These are phyloP conservation scores for Hermaeophaga mercurialis DNA, from an alignment of 2,888 invertebrate species.

Conservation along the genomic window DNA sequence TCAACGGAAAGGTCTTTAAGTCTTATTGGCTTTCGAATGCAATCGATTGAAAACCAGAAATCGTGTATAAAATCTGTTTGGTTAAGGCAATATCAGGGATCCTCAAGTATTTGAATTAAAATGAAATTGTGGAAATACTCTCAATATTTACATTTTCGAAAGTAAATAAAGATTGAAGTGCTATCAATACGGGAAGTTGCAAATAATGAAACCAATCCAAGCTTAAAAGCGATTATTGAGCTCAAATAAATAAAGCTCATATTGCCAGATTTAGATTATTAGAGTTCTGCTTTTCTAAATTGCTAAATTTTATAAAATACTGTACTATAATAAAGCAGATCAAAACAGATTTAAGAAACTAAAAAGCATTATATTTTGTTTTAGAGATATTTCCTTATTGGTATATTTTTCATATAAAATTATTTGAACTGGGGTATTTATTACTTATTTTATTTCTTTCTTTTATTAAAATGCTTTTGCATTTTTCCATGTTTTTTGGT, in stretches of 20 bases:
- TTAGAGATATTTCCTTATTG: too few species aligned
- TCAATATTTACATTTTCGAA: conserved; percentile 7
- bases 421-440: too few species aligned
- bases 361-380: too few species aligned
- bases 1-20: background rate
- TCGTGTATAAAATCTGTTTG: background rate
- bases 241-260: background rate
- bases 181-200: background rate
- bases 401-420: too few species aligned
- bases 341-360: too few species aligned
- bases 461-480: too few species aligned
- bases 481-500: too few species aligned
- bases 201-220: background rate
- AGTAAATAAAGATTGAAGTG: conserved; percentile 4
- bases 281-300: too few species aligned
- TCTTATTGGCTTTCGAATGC: background rate
- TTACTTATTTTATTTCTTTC: too few species aligned
- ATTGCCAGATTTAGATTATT: too few species aligned
- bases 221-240: background rate
- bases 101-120: conserved; percentile 7
- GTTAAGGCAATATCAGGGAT: conserved; percentile 1
- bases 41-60: background rate
- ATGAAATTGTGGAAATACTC: conserved; percentile 4
- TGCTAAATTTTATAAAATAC: too few species aligned
- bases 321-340: too few species aligned